Evolutionary conservation across 2,888 invertebrate genomes (phyloP).

Genomic region (Apotomis capreana): DNA sequence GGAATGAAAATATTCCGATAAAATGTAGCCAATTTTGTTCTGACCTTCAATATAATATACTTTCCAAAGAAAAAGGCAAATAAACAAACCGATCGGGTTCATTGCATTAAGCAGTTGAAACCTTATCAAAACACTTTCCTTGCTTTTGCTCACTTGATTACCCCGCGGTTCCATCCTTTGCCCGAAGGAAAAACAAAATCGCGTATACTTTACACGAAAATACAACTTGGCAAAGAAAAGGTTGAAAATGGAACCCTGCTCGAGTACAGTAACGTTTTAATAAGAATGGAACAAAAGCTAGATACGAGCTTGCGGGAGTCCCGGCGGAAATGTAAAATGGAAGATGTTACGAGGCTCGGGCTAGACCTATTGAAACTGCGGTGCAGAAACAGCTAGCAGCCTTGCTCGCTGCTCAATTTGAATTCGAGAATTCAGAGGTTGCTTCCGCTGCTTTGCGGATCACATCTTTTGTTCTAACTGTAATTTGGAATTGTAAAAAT

Average conservation of each 20-base stretch:
- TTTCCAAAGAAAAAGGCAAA: not conserved
- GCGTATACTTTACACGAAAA: constrained; percentile 24
- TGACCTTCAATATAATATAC: constrained; percentile 5
- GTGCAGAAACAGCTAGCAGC: constrained; percentile 10
- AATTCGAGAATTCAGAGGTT: constrained; percentile 24
- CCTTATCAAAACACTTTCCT: constrained; percentile 36
- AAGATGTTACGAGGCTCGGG: constrained; percentile 36
- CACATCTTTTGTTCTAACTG: not conserved
- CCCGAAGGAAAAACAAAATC: constrained; percentile 32
- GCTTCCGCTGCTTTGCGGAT: not conserved
- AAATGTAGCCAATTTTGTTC: constrained; percentile 22
- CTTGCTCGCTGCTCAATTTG: constrained; percentile 19
- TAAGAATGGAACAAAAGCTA: constrained; percentile 10
- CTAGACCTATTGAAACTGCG: constrained; percentile 32
- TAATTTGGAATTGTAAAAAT: not conserved
- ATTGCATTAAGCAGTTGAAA: constrained; percentile 36
- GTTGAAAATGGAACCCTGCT: constrained; percentile 5
- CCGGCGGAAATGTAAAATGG: constrained; percentile 35
- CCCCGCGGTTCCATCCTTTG: constrained; percentile 28
- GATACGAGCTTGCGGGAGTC: constrained; percentile 25
- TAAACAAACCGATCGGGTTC: constrained; percentile 26
- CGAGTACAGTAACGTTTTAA: constrained; percentile 16
- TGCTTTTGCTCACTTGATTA: constrained; percentile 33
- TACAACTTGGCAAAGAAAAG: not conserved
- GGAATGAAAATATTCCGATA: constrained; percentile 12